phyloP scores from a whole-genome alignment of 1,140 invertebrate species.

The Meloidogyne hapla region DNA sequence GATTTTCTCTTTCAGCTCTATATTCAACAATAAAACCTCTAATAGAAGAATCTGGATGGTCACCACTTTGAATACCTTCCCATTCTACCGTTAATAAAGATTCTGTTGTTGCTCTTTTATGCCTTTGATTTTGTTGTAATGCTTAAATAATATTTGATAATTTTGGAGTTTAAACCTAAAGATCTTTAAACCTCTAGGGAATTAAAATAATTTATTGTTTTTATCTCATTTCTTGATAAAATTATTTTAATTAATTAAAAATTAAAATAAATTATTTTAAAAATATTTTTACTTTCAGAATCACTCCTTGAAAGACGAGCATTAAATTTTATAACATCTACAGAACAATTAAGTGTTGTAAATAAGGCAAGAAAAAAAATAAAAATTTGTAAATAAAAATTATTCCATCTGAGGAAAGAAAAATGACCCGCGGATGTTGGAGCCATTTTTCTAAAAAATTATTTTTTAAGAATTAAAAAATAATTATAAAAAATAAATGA shows the following conservation, averaged over 20 bases:
- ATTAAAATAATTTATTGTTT: too few species aligned
- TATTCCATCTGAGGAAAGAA: not conserved
- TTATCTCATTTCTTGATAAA: too few species aligned
- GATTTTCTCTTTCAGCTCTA: constrained; percentile 57
- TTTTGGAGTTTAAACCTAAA: too few species aligned
- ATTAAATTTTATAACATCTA: not conserved
- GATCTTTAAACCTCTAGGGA: too few species aligned
- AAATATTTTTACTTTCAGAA: constrained; percentile 1
- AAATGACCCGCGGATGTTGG: not conserved
- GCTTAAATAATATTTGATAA: constrained; percentile 16
- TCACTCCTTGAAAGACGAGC: not conserved
- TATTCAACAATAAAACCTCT: constrained; percentile 64
- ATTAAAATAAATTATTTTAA: constrained; percentile 1
- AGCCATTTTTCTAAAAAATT: not conserved
- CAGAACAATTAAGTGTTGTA: not conserved
- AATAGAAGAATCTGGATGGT: constrained; percentile 60
- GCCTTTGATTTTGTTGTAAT: constrained; percentile 33
- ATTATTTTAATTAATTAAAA: not conserved
- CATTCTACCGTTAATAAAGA: constrained; percentile 61
- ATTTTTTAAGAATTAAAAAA: not conserved
- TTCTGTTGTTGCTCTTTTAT: constrained; percentile 50
- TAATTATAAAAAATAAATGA: not conserved
- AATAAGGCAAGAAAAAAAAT: constrained; percentile 3
- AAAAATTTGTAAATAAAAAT: not conserved
- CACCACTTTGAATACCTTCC: constrained; percentile 64